Conservation (phyloP, 2,113 vertebrate genomes). For the Serinus canaria region DNA sequence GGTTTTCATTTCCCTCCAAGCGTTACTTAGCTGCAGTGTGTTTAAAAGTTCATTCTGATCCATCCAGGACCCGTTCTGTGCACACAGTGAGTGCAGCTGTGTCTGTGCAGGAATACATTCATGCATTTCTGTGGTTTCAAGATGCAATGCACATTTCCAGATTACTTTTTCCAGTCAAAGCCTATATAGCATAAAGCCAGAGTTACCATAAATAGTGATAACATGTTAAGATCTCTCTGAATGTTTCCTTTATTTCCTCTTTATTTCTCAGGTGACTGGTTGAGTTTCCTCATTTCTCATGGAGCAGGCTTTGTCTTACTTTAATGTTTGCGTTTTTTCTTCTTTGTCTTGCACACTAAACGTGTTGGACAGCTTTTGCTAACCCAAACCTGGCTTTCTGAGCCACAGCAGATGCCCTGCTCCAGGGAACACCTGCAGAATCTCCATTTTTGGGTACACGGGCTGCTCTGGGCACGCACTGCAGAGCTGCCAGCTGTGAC, state of each 20-base stretch:
- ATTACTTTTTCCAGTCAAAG: neutral
- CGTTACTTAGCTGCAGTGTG: neutral
- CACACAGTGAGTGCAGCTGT: too few relatives aligned
- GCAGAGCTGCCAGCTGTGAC: accelerated
- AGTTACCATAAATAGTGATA: neutral
- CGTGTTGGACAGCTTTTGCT: neutral
- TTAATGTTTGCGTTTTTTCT: neutral
- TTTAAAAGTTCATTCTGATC: neutral
- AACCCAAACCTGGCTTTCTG: neutral
- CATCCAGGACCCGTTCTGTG: neutral
- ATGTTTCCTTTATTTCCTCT: neutral
- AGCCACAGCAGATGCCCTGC: neutral
- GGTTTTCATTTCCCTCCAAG: neutral
- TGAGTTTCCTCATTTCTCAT: neutral
- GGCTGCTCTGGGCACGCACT: neutral
- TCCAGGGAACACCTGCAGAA: neutral
- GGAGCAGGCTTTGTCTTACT: neutral
- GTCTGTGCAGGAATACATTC: accelerated
- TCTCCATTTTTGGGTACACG: accelerated
- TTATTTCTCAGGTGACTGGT: neutral
- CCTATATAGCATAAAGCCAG: neutral
- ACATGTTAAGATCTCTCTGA: neutral
- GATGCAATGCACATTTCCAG: neutral
- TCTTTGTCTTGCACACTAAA: neutral
- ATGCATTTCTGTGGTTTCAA: neutral